These are phyloP conservation scores for Acanthornis magna DNA, from an alignment of 2,797 vertebrate genomes.

Conservation along the genomic window DNA sequence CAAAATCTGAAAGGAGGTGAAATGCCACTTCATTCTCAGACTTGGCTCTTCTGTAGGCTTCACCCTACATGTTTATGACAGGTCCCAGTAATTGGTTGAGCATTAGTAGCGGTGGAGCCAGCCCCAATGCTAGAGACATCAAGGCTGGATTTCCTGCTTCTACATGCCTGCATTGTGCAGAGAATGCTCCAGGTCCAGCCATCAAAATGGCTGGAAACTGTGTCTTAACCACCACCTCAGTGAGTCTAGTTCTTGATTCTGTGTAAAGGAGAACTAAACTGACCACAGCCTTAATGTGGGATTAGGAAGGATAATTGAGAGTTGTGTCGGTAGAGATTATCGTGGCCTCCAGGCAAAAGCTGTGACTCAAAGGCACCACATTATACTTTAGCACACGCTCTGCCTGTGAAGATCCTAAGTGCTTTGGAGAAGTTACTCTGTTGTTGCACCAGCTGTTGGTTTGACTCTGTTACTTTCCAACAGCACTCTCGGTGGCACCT, in stretches of 20 bases:
- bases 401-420: not conserved
- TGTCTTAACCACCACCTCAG: not conserved
- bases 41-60: not conserved
- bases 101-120: not conserved
- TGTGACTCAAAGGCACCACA: not conserved
- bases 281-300: not conserved
- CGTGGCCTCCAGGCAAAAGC: not conserved
- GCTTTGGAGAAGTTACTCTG: not conserved
- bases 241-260: not conserved
- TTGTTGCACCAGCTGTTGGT: not conserved
- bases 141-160: not conserved
- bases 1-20: slow-evolving; percentile 82
- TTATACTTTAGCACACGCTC: not conserved
- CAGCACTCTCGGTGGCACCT: rapidly evolving
- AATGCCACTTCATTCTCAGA: not conserved
- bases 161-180: not conserved
- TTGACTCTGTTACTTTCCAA: not conserved
- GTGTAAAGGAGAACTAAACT: not conserved
- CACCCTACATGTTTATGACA: not conserved
- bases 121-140: not conserved
- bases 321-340: not conserved
- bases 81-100: not conserved
- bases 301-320: not conserved
- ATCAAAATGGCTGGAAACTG: not conserved
- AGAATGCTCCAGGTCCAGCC: not conserved